phyloP scores from a whole-genome alignment of 2,113 vertebrate genomes.

The Hystrix cristata region DNA sequence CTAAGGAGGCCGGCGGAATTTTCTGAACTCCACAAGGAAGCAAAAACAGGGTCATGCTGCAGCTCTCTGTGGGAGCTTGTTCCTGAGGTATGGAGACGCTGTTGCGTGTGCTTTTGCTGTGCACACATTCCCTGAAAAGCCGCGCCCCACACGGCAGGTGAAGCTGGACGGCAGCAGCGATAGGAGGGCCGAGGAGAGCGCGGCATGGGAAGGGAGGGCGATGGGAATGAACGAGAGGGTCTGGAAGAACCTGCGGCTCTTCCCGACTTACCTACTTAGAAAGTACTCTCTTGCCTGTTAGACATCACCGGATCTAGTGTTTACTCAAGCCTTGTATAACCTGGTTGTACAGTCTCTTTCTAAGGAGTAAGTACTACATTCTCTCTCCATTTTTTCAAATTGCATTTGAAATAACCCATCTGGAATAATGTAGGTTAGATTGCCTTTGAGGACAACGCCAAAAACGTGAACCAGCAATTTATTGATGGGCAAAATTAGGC shows the following conservation, averaged over 20 bases:
- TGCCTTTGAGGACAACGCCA: conserved; percentile 55
- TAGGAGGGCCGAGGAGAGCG: neutral
- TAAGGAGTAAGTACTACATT: neutral
- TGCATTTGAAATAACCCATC: conserved; percentile 60
- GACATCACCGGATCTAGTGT: neutral
- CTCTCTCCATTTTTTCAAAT: conserved; percentile 39
- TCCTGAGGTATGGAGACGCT: neutral
- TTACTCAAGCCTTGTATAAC: conserved; percentile 29
- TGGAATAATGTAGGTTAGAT: conserved; percentile 56
- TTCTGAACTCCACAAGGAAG: neutral
- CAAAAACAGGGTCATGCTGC: neutral
- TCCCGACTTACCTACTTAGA: neutral
- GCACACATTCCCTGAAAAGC: neutral
- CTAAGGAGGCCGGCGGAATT: too few relatives aligned
- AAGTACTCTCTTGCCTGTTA: neutral
- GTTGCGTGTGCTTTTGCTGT: too few relatives aligned
- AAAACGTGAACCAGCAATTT: conserved; percentile 63
- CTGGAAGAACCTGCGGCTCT: neutral
- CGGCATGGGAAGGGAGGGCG: neutral
- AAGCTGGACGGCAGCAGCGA: neutral
- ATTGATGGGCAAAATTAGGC: conserved; percentile 68
- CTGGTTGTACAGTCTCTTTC: conserved; percentile 24
- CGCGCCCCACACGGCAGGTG: neutral
- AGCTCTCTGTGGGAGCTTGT: neutral
- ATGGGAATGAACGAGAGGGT: neutral